Percentiles rank a stretch among this genome's conserved stretches.
Conservation (phyloP, 2,113 vertebrate genomes). For the Otolemur garnettii region DNA sequence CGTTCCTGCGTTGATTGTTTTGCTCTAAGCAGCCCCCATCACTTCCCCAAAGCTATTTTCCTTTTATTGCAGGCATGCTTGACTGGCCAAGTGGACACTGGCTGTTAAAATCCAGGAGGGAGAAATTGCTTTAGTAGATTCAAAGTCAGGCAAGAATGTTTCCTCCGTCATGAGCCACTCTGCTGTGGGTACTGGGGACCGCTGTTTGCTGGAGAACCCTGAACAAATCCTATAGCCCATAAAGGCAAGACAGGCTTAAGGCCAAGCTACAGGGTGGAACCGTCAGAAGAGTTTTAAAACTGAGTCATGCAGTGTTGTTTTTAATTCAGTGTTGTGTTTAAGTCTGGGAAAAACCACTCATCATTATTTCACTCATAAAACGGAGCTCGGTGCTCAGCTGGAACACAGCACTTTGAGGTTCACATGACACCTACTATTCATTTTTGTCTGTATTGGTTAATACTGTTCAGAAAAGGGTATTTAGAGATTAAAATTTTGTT, state of each 20-base stretch:
- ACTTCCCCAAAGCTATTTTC: constrained; percentile 57
- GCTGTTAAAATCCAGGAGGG: constrained; percentile 60
- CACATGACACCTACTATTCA: background rate
- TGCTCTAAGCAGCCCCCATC: background rate
- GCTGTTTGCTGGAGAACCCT: background rate
- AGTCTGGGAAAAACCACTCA: constrained; percentile 1
- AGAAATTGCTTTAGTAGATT: constrained; percentile 67
- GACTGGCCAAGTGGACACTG: constrained; percentile 49
- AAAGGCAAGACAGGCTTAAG: constrained; percentile 65
- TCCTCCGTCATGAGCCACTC: background rate
- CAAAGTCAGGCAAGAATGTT: constrained; percentile 60
- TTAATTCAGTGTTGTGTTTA: constrained; percentile 55
- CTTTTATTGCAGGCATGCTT: constrained; percentile 59
- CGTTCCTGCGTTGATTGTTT: background rate
- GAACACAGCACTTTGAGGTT: background rate
- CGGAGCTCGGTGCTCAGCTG: background rate
- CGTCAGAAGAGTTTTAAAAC: constrained; percentile 58
- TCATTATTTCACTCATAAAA: constrained; percentile 63
- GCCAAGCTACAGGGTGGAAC: constrained; percentile 36
- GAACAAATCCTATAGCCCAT: constrained; percentile 55
- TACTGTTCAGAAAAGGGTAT: background rate
- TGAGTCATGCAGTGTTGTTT: constrained; percentile 55
- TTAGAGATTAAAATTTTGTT: background rate
- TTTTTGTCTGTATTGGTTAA: constrained; percentile 45
- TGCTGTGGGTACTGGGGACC: background rate